Base-by-base conservation (phyloP, 2,797 vertebrate genomes). In the Nannoperca obscura region DNA sequence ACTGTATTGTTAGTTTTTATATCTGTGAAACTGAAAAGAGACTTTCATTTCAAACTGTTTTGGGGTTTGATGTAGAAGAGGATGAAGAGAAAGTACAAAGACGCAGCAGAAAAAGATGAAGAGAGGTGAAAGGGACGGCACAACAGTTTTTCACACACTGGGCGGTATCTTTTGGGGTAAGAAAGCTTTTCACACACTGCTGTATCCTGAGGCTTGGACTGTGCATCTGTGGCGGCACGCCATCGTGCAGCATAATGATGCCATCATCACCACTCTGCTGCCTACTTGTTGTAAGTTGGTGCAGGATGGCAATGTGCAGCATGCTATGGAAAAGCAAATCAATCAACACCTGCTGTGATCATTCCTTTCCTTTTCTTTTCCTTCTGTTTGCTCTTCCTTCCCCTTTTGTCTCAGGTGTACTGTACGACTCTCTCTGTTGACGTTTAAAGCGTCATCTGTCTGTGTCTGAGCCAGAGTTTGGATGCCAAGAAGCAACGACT, bases 201-300 rank as follows among this genome's bases (percentile, higher is more conserved):
- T 66, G 20, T 44, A 27, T 47, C 83, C 62, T 9, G 14, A 71
- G 84, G 76, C 40, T 53, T 59, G 49, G 44, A 72, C 67, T 49
- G 76, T 67, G 63, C 17, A 40, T 76, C 62, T 70, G 52, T 71
- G 81, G 78, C 75, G 59, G 19, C 52, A 19, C 1, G 57, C 62
- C 78, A 78, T 47, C 52, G 2, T 44, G 24, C 19, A 77, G 58
- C 66, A 57, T 63, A 84, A 54, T 1, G 32, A 82, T 38, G 36
- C 10, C 54, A 73, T 74, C 80, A 60, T 86, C 74, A 24, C 74
- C 42, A 5, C 74, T 81, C 80, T n/a, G 76, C 76, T 78, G 74
- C 76, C 54, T 64, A 1, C 66, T 61, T 66, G 73, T 76, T 85
- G 46, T 49, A 71, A 50, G 42, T 58, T 60, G 58, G 57, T 72